Evolutionary conservation across 2,888 invertebrate species (phyloP).

Genomic region (Eupithecia exiguata): DNA sequence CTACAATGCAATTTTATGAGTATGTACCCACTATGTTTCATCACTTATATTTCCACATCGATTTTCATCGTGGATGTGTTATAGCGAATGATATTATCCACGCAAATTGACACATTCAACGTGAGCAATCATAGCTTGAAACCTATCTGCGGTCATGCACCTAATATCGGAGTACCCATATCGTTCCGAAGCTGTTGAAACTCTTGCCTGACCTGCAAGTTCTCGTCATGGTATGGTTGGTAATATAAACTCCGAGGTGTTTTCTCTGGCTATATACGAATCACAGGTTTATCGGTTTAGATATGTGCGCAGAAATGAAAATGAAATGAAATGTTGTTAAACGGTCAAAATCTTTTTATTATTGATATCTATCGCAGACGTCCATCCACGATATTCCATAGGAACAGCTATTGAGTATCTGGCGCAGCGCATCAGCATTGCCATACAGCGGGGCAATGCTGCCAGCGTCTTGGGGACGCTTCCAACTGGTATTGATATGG

Average conservation of each 20-base stretch:
- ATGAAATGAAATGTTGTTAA: too few species aligned
- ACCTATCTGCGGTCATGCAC: constrained; percentile 15
- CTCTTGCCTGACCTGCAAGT: not conserved
- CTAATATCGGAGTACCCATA: constrained; percentile 6
- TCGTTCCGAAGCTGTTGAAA: constrained; percentile 3
- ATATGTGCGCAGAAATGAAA: too few species aligned
- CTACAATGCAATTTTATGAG: constrained; percentile 72
- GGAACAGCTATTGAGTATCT: too few species aligned
- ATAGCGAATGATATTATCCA: constrained; percentile 61
- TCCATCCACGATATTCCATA: too few species aligned
- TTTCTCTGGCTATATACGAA: not conserved
- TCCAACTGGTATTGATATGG: too few species aligned
- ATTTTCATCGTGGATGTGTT: constrained; percentile 62
- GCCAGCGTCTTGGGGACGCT: too few species aligned
- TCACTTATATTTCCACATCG: constrained; percentile 60
- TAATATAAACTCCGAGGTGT: not conserved
- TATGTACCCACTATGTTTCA: constrained; percentile 60
- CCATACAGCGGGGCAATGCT: too few species aligned
- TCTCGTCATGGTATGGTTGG: not conserved
- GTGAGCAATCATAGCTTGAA: constrained; percentile 38
- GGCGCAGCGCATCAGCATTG: too few species aligned
- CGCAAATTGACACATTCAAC: constrained; percentile 47
- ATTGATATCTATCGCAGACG: too few species aligned
- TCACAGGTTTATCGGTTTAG: too few species aligned
- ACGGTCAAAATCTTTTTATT: too few species aligned